Evolutionary conservation across 1,140 invertebrate genomes (phyloP).

Genomic region (Trachelipus rathkii): DNA sequence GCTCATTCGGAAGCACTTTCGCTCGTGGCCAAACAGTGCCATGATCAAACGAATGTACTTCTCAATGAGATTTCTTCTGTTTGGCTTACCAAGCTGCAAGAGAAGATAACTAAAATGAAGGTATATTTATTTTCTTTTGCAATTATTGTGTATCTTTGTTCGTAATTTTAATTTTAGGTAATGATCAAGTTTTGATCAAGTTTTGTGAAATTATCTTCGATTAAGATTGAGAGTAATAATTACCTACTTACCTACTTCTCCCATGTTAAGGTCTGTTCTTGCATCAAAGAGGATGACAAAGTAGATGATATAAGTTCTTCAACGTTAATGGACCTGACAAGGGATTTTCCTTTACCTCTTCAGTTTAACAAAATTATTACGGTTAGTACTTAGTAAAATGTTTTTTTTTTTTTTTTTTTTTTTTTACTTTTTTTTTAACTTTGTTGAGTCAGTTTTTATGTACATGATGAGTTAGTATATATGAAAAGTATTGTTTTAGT

Average conservation of each 20-base stretch:
- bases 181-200: no score
- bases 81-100: constrained; percentile 17
- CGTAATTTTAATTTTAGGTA: no score
- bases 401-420: no score
- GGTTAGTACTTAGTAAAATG: neutral
- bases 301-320: neutral
- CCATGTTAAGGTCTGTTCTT: neutral
- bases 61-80: constrained; percentile 21
- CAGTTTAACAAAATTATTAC: neutral
- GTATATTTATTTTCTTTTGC: neutral
- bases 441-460: no score
- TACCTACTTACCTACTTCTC: neutral
- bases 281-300: neutral
- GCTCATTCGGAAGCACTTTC: constrained; percentile 84
- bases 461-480: no score
- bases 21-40: constrained; percentile 78
- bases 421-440: no score
- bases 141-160: no score
- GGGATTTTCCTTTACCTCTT: neutral
- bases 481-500: no score
- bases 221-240: neutral
- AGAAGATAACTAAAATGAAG: constrained; percentile 24
- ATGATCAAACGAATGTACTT: constrained; percentile 48
- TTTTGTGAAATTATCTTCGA: neutral
- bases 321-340: neutral